Base-by-base conservation (phyloP, 2,888 invertebrate genomes). In the Hemicrepidius hirtus region DNA sequence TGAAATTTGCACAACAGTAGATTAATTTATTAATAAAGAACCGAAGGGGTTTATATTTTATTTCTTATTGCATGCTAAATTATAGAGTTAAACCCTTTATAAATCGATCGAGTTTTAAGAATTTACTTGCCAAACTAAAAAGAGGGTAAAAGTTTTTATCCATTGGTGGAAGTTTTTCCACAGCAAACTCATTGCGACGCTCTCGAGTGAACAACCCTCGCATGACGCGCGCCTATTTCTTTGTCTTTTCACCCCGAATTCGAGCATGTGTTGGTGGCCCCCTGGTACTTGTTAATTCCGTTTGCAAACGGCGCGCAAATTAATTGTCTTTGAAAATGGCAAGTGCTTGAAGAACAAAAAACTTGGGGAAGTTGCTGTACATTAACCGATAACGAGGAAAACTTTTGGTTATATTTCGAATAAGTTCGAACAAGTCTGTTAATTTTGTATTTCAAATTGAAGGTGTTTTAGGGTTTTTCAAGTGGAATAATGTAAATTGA, bases 1-100 rank as follows among this genome's bases (percentile, higher is more conserved):
- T 18, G 28, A 70, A 63, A 59, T 70, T 59, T 57, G 70, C 57
- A 70, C 65, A 65, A 65, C 59, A 65, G 64, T 20, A 28, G 35
- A 21, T 70, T 63, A 59, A 65, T 49, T 55, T 50, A 50, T 65
- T 50, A 65, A n/a, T n/a, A n/a, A 50, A 53, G 50, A 65, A 53
- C 57, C 7, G 37, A n/a, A n/a, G 37, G 37, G n/a, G 16, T 13
- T 46, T 46, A 9, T 46, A 9, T 18, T 46, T n/a, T 9, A 46
- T 13, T 16, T 18, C 32, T 32, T 32, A 32, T 32, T 32, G 32
- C 32, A 9, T 1, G 32, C 18, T 44, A 44, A 44, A 44, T 44
- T 44, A 44, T 44, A 18, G 44, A n/a, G n/a, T n/a, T n/a, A n/a
- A n/a, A n/a, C 44, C 18, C 18, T 44, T 44, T 1, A 7, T 16